Percentiles rank a stretch among this genome's conserved stretches.
Conservation (phyloP, 2,888 invertebrate genomes). For the Nomada fucata region DNA sequence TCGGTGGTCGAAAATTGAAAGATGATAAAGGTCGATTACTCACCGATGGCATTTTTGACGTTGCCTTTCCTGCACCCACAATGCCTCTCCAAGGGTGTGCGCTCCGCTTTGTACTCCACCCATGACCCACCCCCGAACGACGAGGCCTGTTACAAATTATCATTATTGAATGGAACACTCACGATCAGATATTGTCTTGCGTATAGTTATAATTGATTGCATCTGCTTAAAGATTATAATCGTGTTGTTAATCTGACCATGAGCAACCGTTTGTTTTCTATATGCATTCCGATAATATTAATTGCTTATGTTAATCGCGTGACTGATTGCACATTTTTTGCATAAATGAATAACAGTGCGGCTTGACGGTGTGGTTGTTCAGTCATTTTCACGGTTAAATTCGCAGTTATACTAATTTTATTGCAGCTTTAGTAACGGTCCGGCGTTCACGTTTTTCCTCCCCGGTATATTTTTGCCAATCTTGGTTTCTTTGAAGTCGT, state of each 20-base stretch:
- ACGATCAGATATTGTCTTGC: not conserved
- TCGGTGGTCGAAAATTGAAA: too few species aligned
- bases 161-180: not conserved
- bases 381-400: conserved; percentile 1
- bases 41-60: conserved; percentile 80
- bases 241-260: too few species aligned
- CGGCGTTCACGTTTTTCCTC: not conserved
- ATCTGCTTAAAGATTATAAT: not conserved
- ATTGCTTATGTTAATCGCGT: not conserved
- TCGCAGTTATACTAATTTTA: conserved; percentile 5
- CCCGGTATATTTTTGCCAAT: not conserved
- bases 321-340: not conserved
- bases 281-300: not conserved
- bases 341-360: conserved; percentile 16
- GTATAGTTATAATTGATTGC: not conserved
- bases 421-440: conserved; percentile 11
- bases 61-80: conserved; percentile 82
- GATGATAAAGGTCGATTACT: conserved; percentile 52
- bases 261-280: not conserved
- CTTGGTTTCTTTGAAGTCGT: not conserved
- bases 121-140: conserved; percentile 72
- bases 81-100: conserved; percentile 81
- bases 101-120: conserved; percentile 82
- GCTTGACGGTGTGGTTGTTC: not conserved
- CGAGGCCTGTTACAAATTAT: conserved; percentile 58